These are phyloP conservation scores for Formica exsecta DNA, from an alignment of 1,140 invertebrate species.

Conservation along the genomic window DNA sequence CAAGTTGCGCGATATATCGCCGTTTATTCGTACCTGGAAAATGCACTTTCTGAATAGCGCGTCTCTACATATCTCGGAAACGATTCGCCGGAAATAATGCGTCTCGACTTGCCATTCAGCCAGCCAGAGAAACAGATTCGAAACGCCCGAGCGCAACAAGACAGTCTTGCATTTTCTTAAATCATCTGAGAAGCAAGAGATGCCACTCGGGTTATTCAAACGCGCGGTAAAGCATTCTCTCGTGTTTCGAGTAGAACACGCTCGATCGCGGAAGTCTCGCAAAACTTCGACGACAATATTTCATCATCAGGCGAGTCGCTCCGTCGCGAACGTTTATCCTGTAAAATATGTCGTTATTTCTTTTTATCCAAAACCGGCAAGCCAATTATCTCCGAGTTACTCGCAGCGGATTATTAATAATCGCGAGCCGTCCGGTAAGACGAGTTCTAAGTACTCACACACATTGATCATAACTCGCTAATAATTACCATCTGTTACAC, in stretches of 20 bases:
- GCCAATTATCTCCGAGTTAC: neutral
- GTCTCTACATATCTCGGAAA: neutral
- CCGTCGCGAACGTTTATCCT: neutral
- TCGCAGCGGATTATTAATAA: slow-evolving; percentile 40
- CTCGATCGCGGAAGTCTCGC: slow-evolving; percentile 26
- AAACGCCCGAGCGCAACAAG: neutral
- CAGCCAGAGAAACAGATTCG: neutral
- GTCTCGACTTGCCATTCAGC: slow-evolving; percentile 40
- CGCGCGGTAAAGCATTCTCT: slow-evolving; percentile 1
- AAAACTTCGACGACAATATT: slow-evolving; percentile 26
- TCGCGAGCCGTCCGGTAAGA: slow-evolving; percentile 34
- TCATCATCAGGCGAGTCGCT: slow-evolving; percentile 15
- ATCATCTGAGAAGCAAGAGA: neutral
- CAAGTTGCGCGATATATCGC: slow-evolving; percentile 16
- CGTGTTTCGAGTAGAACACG: neutral
- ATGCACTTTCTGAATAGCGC: slow-evolving; percentile 14
- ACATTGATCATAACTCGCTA: neutral
- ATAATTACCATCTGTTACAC: slow-evolving; percentile 49
- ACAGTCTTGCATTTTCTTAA: slow-evolving; percentile 7
- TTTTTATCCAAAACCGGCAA: slow-evolving; percentile 44
- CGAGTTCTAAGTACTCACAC: slow-evolving; percentile 20
- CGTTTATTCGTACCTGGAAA: slow-evolving; percentile 63
- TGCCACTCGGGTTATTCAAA: slow-evolving; percentile 15
- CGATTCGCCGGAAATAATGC: slow-evolving; percentile 35
- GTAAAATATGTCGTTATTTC: neutral